These are phyloP conservation scores for Bradysia coprophila DNA, from an alignment of 1,140 invertebrate species.

Conservation along the genomic window DNA sequence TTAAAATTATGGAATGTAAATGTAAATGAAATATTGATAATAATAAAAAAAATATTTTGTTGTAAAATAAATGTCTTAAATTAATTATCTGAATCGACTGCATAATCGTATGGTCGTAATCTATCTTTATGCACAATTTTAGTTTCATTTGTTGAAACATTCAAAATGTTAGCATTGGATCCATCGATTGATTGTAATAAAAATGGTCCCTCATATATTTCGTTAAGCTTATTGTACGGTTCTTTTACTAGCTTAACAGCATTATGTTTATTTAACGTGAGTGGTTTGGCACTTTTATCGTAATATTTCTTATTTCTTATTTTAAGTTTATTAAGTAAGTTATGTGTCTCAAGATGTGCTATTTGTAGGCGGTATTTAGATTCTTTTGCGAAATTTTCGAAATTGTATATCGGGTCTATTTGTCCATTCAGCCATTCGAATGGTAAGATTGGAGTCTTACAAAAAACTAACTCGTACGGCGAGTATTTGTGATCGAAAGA, in stretches of 20 bases:
- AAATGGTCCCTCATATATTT: neutral
- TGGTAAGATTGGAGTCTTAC: no score
- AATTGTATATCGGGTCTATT: slow-evolving; percentile 7
- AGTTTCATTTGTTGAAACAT: neutral
- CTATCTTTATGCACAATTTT: neutral
- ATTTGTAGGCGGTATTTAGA: slow-evolving; percentile 5
- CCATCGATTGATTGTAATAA: neutral
- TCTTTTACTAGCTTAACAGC: neutral
- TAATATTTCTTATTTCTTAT: neutral
- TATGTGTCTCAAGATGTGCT: neutral
- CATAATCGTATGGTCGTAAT: no score
- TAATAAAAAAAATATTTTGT: no score
- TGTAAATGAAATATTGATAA: no score
- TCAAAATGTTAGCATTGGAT: neutral
- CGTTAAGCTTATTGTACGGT: neutral
- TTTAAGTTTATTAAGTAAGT: neutral
- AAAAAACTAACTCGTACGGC: slow-evolving; percentile 7
- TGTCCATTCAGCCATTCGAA: neutral
- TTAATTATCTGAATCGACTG: no score
- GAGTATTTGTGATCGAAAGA: slow-evolving; percentile 5
- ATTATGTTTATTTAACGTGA: neutral
- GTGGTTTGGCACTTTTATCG: neutral
- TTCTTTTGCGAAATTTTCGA: slow-evolving; percentile 5
- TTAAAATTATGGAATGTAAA: no score
- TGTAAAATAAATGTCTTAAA: no score